These are phyloP conservation scores for Mantis religiosa DNA, from an alignment of 2,888 invertebrate genomes.

Conservation along the genomic window DNA sequence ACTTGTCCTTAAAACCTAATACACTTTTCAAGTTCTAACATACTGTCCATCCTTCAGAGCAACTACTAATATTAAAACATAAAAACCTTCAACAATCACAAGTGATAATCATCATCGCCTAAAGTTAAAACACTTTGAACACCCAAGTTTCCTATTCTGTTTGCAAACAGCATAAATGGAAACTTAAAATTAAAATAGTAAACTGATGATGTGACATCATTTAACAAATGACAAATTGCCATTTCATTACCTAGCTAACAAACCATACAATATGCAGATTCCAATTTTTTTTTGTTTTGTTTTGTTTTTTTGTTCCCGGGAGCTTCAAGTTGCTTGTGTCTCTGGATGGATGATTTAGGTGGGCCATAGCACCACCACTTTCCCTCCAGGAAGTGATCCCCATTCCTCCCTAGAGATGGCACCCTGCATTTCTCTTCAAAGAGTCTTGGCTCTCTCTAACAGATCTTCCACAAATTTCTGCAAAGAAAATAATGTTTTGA, in stretches of 20 bases:
- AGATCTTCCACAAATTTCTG: conserved; percentile 89
- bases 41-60: not conserved
- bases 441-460: conserved; percentile 83
- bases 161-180: conserved; percentile 1
- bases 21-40: not conserved
- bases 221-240: not conserved
- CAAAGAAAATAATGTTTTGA: conserved; percentile 43
- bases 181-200: not conserved
- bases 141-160: not conserved
- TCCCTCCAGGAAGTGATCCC: conserved; percentile 2
- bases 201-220: not conserved
- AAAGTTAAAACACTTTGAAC: not conserved
- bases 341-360: conserved; percentile 3
- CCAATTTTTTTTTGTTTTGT: not conserved
- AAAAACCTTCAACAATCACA: not conserved
- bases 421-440: conserved; percentile 51
- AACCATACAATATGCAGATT: conserved; percentile 13
- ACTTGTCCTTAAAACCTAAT: conserved; percentile 3
- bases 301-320: not conserved
- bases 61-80: not conserved
- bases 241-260: conserved; percentile 13
- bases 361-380: conserved; percentile 4
- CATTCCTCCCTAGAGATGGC: conserved; percentile 17
- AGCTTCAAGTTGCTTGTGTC: not conserved
- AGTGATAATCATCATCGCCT: not conserved